Conservation (phyloP, 2,888 invertebrate species). For the Caenorhabditis parvicauda region DNA sequence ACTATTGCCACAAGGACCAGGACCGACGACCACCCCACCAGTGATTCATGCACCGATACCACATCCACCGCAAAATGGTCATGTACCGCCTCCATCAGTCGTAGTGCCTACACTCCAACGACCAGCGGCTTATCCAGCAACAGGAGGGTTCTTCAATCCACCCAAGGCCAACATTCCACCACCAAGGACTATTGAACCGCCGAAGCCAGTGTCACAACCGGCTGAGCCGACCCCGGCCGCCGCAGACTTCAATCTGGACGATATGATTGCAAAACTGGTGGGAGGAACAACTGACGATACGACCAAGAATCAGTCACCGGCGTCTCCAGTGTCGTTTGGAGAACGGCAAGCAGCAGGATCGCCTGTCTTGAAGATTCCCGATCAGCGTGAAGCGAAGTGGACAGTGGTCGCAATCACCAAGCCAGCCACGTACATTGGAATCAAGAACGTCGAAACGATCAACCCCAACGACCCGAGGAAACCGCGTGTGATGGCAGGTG, state of each 20-base stretch:
- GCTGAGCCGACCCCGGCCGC: conserved; percentile 3
- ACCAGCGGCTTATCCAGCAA: not conserved
- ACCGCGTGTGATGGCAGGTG: conserved; percentile 18
- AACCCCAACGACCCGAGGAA: conserved; percentile 30
- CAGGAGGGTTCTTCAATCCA: conserved; percentile 19
- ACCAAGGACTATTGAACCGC: conserved; percentile 26
- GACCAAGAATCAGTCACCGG: conserved; percentile 32
- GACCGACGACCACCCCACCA: conserved; percentile 12
- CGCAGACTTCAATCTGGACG: conserved; percentile 36
- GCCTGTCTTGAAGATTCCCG: conserved; percentile 18
- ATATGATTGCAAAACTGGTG: conserved; percentile 46
- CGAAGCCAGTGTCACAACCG: conserved; percentile 3
- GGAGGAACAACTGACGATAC: conserved; percentile 10
- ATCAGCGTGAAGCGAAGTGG: conserved; percentile 14
- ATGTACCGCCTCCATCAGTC: conserved; percentile 29
- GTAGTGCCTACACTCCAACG: conserved; percentile 35
- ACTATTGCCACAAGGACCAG: conserved; percentile 42
- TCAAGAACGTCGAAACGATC: conserved; percentile 21
- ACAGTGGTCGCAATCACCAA: conserved; percentile 10
- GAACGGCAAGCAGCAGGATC: not conserved
- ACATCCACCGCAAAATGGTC: conserved; percentile 10
- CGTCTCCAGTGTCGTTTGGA: conserved; percentile 28
- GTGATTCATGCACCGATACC: conserved; percentile 35
- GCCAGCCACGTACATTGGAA: conserved; percentile 20
- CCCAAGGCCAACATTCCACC: conserved; percentile 10